Base-by-base conservation (phyloP, 2,113 vertebrate species). In the Amphiprion ocellaris region DNA sequence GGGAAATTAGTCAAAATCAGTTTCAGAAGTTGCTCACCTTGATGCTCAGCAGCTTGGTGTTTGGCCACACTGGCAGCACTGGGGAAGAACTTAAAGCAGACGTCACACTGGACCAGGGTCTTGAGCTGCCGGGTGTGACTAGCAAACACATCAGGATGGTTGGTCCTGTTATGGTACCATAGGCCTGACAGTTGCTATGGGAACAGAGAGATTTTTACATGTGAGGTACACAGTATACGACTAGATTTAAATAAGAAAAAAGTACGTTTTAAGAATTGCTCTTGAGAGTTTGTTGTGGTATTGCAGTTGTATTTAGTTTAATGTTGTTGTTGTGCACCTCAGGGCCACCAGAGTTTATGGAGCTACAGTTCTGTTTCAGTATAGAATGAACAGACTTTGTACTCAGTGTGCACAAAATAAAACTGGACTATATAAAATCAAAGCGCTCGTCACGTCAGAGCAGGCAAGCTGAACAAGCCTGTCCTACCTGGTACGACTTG, bases 121-220 rank as follows among this genome's bases (percentile, higher is more conserved):
- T 92, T 97, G 71, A 96, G 94, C 59, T 94, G 94, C 3, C 93
- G 92, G 50, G 95, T 96, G 79, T 97, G 96, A 59, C 88, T 94
- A 14, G 95, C 95, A 80, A 96, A 96, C 54, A 96, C 88, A 5
- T 97, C 96, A 0, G 96, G 96, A 69, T 98, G 97, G 73, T 95
- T 96, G 50, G 96, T 98, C 76, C 95, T 93, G 85, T 97, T 98
- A 58, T 98, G 97, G 86, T 98, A 98, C 97, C 97, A 99, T 61
- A 99, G 86, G 4, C 97, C 97, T 5, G 97, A 99, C 54, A 98
- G 85, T 93, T 98, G 97, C 97, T 99, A 89, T 14, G 85, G 90
- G 68, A 76, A 84, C 23, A 87, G n/a, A 85, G 12, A 64, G 1
- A 49, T 3, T 37, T 50, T 9, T n/a, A 50, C 49, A 50, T 4